Conservation (phyloP, 2,888 invertebrate genomes). For the Amiota minor region DNA sequence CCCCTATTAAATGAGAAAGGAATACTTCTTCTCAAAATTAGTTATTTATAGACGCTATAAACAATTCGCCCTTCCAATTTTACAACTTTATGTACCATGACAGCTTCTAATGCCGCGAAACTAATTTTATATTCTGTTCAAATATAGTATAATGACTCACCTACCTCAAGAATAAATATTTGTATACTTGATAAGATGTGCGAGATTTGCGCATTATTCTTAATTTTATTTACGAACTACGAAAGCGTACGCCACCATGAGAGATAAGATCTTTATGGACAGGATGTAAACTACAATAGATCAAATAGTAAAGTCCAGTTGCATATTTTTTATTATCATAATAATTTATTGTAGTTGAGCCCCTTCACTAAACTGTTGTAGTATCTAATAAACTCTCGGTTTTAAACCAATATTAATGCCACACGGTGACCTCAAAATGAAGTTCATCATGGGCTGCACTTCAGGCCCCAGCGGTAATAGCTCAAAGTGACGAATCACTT, state of each 20-base stretch:
- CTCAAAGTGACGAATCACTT: slow-evolving; percentile 60
- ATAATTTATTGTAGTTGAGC: too few species aligned
- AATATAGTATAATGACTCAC: slow-evolving; percentile 6
- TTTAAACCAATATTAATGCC: slow-evolving; percentile 58
- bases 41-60: slow-evolving; percentile 5
- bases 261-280: neutral
- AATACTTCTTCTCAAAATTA: neutral
- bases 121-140: neutral
- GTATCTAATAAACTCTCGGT: slow-evolving; percentile 44
- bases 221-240: neutral
- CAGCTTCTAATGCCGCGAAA: neutral
- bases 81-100: neutral
- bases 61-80: neutral
- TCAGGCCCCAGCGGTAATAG: slow-evolving; percentile 57
- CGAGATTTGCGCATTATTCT: slow-evolving; percentile 16
- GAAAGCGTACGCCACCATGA: neutral
- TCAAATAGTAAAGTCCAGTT: too few species aligned
- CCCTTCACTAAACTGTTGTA: neutral
- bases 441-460: slow-evolving; percentile 53
- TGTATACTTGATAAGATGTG: neutral
- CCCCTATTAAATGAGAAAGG: too few species aligned
- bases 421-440: slow-evolving; percentile 58
- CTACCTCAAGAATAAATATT: neutral
- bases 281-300: too few species aligned
- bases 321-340: too few species aligned